A percentile compares a stretch with the other conserved stretches of the same genome.
phyloP scores from a whole-genome alignment of 2,797 vertebrate species.

The Hybognathus amarus region DNA sequence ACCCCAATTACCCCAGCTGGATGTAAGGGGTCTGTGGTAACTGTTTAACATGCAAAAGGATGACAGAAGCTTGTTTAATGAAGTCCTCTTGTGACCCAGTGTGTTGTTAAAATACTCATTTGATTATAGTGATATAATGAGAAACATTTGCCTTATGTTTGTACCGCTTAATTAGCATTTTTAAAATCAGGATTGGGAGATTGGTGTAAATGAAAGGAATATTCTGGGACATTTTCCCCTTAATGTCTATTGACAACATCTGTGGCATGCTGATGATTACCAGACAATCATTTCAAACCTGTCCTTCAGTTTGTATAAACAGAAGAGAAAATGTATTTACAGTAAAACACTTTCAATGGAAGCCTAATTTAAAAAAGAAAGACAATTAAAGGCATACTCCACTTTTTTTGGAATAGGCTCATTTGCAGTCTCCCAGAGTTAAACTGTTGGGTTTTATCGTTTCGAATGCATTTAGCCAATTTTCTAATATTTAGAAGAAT shows the following conservation, averaged over 20 bases:
- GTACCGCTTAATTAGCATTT: conserved; percentile 13
- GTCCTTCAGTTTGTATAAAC: neutral
- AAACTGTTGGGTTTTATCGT: no score
- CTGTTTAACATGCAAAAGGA: conserved; percentile 32
- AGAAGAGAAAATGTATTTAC: neutral
- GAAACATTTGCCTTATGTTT: conserved; percentile 35
- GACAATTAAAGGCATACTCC: no score
- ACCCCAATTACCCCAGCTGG: conserved; percentile 49
- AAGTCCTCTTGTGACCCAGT: conserved; percentile 21
- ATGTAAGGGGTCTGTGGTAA: conserved; percentile 42
- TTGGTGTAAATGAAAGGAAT: neutral
- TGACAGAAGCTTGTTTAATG: conserved; percentile 37
- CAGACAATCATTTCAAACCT: neutral
- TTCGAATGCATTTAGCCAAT: no score
- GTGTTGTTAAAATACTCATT: conserved; percentile 29
- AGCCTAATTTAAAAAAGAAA: no score
- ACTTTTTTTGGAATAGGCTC: no score
- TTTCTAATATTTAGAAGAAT: no score
- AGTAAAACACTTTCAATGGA: neutral
- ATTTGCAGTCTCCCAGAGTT: no score
- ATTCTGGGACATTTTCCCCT: conserved; percentile 17
- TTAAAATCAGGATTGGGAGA: neutral
- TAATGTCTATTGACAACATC: conserved; percentile 26
- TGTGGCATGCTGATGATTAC: neutral
- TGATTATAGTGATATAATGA: conserved; percentile 22